Evolutionary conservation across 2,888 invertebrate genomes (phyloP).

Genomic region (Drosophila mimica): DNA sequence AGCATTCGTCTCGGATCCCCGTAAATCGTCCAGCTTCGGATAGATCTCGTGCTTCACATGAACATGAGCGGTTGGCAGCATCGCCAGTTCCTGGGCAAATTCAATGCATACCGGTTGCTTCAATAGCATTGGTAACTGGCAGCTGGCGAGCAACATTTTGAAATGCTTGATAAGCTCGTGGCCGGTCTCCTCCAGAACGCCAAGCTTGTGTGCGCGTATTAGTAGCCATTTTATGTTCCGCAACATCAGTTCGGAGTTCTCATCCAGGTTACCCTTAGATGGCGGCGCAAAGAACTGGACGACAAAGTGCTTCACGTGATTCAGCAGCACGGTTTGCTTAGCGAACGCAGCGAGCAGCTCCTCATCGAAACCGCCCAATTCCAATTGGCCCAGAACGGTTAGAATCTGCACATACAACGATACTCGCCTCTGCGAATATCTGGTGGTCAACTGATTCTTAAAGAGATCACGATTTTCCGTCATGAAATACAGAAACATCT

Average conservation of each 20-base stretch:
- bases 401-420: slow-evolving; percentile 66
- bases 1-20: slow-evolving; percentile 82
- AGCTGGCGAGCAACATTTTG: slow-evolving; percentile 40
- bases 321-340: slow-evolving; percentile 59
- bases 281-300: slow-evolving; percentile 82
- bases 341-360: slow-evolving; percentile 65
- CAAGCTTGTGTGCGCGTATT: slow-evolving; percentile 55
- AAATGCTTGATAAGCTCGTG: slow-evolving; percentile 59
- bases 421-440: slow-evolving; percentile 69
- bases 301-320: slow-evolving; percentile 61
- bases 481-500: slow-evolving; percentile 74
- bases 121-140: slow-evolving; percentile 12
- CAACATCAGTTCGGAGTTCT: slow-evolving; percentile 49
- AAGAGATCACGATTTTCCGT: slow-evolving; percentile 62
- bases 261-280: slow-evolving; percentile 61
- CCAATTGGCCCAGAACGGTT: slow-evolving; percentile 66
- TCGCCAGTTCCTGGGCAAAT: slow-evolving; percentile 33
- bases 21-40: slow-evolving; percentile 85
- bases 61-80: not conserved
- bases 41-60: slow-evolving; percentile 84
- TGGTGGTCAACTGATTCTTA: slow-evolving; percentile 60
- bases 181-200: slow-evolving; percentile 32
- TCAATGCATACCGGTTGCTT: slow-evolving; percentile 39
- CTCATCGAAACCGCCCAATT: slow-evolving; percentile 75
- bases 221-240: slow-evolving; percentile 62